These are phyloP conservation scores for Lethocerus indicus DNA, from an alignment of 1,140 invertebrate species.

Conservation along the genomic window DNA sequence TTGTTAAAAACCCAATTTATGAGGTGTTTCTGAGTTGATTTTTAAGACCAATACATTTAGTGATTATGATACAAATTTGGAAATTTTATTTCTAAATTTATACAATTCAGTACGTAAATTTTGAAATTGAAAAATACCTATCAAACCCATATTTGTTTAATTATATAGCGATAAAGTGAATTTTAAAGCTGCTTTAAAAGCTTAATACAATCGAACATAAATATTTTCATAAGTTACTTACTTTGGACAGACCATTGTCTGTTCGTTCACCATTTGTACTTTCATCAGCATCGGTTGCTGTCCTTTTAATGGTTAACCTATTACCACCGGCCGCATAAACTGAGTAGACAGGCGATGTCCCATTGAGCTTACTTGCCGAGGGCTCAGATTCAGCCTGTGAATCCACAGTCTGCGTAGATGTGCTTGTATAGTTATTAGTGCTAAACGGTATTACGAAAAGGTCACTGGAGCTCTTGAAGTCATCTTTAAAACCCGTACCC, in stretches of 20 bases:
- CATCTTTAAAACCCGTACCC: slow-evolving; percentile 57
- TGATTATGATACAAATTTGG: too few relatives aligned
- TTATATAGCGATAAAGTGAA: too few relatives aligned
- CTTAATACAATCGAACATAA: too few relatives aligned
- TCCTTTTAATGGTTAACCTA: slow-evolving; percentile 67
- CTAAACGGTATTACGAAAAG: slow-evolving; percentile 37
- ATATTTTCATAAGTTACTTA: too few relatives aligned
- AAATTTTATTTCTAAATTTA: too few relatives aligned
- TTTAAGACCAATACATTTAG: too few relatives aligned
- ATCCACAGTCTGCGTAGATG: slow-evolving; percentile 10
- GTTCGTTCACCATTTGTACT: slow-evolving; percentile 8
- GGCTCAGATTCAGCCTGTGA: background rate
- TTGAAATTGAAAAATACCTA: too few relatives aligned
- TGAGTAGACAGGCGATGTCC: slow-evolving; percentile 55
- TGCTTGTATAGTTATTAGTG: background rate
- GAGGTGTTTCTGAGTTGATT: too few relatives aligned
- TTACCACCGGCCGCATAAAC: slow-evolving; percentile 60
- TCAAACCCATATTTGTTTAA: too few relatives aligned
- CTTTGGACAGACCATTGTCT: too few relatives aligned
- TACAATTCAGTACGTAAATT: too few relatives aligned
- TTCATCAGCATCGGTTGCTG: slow-evolving; percentile 26
- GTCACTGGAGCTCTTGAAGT: slow-evolving; percentile 52
- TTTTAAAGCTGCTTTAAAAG: background rate
- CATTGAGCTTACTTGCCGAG: slow-evolving; percentile 31
- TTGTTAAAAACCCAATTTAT: too few relatives aligned